Percentiles rank a stretch among this genome's conserved stretches.
Evolutionary conservation across 2,113 vertebrate species (phyloP).

Genomic region (Pseudois nayaur): DNA sequence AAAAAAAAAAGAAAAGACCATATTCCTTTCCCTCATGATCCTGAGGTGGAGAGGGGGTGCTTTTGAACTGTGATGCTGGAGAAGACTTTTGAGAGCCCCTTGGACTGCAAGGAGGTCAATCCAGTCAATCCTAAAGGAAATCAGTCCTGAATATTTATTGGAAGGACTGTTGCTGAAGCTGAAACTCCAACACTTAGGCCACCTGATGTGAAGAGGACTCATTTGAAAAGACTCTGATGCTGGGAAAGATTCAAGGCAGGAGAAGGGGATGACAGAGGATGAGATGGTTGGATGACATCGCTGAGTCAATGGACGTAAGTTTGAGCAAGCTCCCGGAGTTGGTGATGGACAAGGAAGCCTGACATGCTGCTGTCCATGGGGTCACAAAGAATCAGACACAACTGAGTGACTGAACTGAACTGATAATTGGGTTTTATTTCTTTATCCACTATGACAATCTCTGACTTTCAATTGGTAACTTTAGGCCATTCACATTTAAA

Average conservation of each 20-base stretch:
- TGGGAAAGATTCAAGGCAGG: neutral
- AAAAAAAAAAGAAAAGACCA: neutral
- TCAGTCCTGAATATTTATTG: neutral
- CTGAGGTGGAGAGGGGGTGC: neutral
- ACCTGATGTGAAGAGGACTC: neutral
- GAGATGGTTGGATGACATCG: neutral
- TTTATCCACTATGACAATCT: neutral
- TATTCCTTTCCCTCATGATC: neutral
- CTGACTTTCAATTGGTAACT: neutral
- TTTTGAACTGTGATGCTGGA: neutral
- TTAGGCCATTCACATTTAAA: neutral
- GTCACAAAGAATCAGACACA: neutral
- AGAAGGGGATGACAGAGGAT: neutral
- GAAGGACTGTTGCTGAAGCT: neutral
- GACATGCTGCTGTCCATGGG: neutral
- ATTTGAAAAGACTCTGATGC: neutral
- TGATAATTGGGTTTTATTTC: neutral
- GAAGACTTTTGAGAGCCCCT: neutral
- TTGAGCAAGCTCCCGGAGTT: neutral
- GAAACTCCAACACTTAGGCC: neutral
- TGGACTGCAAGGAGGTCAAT: neutral
- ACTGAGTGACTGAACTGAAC: neutral
- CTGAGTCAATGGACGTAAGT: neutral
- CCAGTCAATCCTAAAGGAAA: neutral
- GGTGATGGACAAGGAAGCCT: neutral